phyloP scores from a whole-genome alignment of 2,113 vertebrate species.

The Mormoops blainvillei region DNA sequence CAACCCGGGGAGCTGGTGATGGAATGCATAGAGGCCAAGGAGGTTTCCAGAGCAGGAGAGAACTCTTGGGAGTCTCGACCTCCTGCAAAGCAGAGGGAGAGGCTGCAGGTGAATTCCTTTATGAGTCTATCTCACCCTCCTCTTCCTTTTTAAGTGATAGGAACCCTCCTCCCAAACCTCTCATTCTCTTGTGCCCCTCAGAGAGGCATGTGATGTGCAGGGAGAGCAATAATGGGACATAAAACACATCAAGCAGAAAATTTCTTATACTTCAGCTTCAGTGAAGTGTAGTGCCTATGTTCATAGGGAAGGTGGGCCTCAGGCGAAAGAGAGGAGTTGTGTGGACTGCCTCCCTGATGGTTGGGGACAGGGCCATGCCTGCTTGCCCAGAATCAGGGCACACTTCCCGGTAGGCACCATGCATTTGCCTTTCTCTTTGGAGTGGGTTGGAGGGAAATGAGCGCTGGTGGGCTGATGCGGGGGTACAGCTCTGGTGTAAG shows the following conservation, averaged over 20 bases:
- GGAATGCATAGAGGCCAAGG: not conserved
- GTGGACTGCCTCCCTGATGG: not conserved
- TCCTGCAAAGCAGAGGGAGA: not conserved
- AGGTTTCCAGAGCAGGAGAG: not conserved
- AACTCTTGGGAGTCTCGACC: not conserved
- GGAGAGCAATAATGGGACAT: slow-evolving; percentile 42
- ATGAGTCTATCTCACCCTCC: not conserved
- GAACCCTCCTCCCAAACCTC: not conserved
- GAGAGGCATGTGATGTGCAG: not conserved
- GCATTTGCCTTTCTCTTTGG: not conserved
- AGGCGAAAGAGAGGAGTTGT: not conserved
- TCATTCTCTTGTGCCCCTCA: not conserved
- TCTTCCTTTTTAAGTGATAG: not conserved
- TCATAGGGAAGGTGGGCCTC: slow-evolving; percentile 37
- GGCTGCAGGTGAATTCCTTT: not conserved
- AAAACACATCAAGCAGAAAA: slow-evolving; percentile 67
- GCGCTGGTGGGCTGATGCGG: not conserved
- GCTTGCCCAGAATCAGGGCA: not conserved
- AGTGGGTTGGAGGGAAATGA: not conserved
- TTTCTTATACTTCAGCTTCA: slow-evolving; percentile 30
- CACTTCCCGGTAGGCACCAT: accelerated
- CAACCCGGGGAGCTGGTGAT: too few species aligned
- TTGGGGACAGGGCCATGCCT: too few species aligned
- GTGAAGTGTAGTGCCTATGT: slow-evolving; percentile 16
- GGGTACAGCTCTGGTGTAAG: not conserved